Evolutionary conservation across 2,797 vertebrate genomes (phyloP).

Genomic region (Graptemys geographica): DNA sequence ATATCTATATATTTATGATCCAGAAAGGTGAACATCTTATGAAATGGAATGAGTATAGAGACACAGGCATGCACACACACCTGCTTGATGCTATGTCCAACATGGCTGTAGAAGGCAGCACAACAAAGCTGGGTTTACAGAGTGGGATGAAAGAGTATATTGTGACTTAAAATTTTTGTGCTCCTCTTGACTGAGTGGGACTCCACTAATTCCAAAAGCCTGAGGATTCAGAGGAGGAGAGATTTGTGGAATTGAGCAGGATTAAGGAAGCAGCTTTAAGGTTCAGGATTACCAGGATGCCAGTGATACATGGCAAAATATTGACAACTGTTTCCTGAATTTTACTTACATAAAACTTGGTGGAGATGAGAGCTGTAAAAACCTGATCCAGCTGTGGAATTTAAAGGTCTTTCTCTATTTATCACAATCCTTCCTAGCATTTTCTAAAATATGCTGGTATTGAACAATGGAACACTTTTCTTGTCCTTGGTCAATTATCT

Average conservation of each 20-base stretch:
- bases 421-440: not conserved
- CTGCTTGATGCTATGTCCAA: not conserved
- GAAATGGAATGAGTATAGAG: not conserved
- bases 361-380: not conserved
- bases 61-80: rapidly evolving
- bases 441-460: not conserved
- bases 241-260: slow-evolving; percentile 28
- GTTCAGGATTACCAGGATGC: not conserved
- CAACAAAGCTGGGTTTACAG: not conserved
- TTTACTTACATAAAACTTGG: not conserved
- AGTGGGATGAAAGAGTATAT: not conserved
- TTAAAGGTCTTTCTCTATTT: not conserved
- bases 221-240: not conserved
- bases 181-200: not conserved
- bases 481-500: not conserved
- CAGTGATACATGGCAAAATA: not conserved
- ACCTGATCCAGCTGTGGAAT: not conserved
- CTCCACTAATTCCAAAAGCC: not conserved
- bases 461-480: not conserved
- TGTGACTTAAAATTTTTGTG: not conserved
- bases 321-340: slow-evolving; percentile 29
- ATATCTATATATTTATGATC: not conserved
- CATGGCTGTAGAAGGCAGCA: not conserved
- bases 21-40: not conserved
- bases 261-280: slow-evolving; percentile 29